A percentile compares a stretch with the other conserved stretches of the same genome.
Conservation (phyloP, 2,888 invertebrate genomes). For the Drosophila recens region DNA sequence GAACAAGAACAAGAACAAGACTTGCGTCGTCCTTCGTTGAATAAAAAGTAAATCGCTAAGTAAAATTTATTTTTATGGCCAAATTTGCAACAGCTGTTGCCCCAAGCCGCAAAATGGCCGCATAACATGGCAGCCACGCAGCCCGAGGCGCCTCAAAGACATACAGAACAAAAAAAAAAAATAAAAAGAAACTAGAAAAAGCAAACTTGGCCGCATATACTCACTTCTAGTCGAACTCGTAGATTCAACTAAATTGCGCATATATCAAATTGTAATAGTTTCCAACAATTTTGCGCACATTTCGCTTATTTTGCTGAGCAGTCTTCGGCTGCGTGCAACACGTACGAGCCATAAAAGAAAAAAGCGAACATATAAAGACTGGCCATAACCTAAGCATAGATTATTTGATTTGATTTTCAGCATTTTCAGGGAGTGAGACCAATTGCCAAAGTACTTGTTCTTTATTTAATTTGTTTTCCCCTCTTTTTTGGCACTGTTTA, state of each 20-base stretch:
- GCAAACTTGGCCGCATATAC: constrained; percentile 35
- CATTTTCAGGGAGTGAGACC: constrained; percentile 25
- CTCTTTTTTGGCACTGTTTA: constrained; percentile 28
- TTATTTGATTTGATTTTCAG: constrained; percentile 58
- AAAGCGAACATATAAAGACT: constrained; percentile 18
- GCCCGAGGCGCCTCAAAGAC: constrained; percentile 5
- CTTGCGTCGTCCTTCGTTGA: constrained; percentile 19
- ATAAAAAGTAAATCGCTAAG: constrained; percentile 64
- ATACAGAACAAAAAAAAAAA: constrained; percentile 5
- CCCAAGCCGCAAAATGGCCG: constrained; percentile 65
- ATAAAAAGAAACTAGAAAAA: constrained; percentile 4
- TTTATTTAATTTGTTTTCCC: constrained; percentile 50
- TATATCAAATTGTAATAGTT: constrained; percentile 77
- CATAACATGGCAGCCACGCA: constrained; percentile 60
- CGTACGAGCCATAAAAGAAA: constrained; percentile 61
- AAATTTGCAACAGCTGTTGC: constrained; percentile 72
- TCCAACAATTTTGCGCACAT: constrained; percentile 71
- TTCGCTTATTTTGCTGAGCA: constrained; percentile 61
- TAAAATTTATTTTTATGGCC: constrained; percentile 72
- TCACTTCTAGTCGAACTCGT: constrained; percentile 37
- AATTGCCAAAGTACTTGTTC: constrained; percentile 48
- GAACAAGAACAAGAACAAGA: constrained; percentile 11
- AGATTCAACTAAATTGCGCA: constrained; percentile 74
- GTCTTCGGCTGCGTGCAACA: constrained; percentile 63
- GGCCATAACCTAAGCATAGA: constrained; percentile 46